Base-by-base conservation (phyloP, 2,888 invertebrate species). In the Sthenelais limicola region DNA sequence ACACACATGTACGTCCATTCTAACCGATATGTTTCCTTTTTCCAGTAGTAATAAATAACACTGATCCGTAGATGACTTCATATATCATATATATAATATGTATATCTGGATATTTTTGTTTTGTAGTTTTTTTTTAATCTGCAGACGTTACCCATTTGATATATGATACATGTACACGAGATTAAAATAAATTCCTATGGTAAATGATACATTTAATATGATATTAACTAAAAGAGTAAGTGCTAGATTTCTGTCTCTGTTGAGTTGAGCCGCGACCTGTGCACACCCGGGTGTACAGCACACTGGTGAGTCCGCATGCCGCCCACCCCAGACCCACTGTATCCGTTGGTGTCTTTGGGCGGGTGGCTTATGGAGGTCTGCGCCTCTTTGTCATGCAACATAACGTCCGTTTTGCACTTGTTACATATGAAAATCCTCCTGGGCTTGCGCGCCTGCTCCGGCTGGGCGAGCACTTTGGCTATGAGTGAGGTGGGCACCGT, bases 401-500 rank as follows among this genome's bases (percentile, higher is more conserved):
- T 73, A 51, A 80, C 79, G 70, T 85, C 85, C n/a, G 72, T 72
- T 54, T 79, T 80, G 77, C 86, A 86, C 67, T 80, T 81, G 24
- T 79, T 76, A 80, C 86, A 86, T 18, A 86, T 78, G 72, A 81
- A 84, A 5, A 81, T 80, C 30, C 82, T 76, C 18, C 80, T 78
- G 7, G 80, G 80, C 68, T 78, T 79, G 4, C 79, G 78, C 30
- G 78, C 80, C 3, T 80, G 72, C 70, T 82, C 81, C 5, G 82
- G 80, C 47, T 82, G 84, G 4, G 82, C 79, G 30, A 86, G 79
- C 26, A 86, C 86, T 71, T 83, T 82, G 9, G 86, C 84, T 38
- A 86, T 86, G 48, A 86, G 74, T 21, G 81, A 79, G 80, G 83
- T 82, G 4, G 86, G 85, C 32, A 86, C 85, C 33, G 77, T 78